These are phyloP conservation scores for Leptopilina clavipes DNA, from an alignment of 1,140 invertebrate genomes.

Conservation along the genomic window DNA sequence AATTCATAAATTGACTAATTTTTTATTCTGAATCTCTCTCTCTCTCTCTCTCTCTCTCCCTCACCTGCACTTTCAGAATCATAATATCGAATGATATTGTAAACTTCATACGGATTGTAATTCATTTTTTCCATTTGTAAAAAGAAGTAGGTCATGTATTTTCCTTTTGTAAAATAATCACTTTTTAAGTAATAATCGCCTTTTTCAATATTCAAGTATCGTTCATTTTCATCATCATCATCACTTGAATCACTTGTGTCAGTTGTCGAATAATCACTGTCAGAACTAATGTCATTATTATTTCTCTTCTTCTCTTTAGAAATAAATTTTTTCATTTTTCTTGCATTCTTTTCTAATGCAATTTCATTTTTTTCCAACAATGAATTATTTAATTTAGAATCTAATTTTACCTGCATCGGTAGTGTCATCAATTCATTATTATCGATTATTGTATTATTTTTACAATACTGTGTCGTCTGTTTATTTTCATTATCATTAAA, in stretches of 20 bases:
- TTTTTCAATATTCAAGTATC: slow-evolving; percentile 51
- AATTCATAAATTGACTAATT: not conserved
- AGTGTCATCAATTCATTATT: not conserved
- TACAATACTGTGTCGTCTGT: not conserved
- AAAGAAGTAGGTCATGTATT: slow-evolving; percentile 69
- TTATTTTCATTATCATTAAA: not conserved
- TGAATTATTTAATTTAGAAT: slow-evolving; percentile 14
- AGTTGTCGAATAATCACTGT: slow-evolving; percentile 66
- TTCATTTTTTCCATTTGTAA: slow-evolving; percentile 68
- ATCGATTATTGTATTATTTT: slow-evolving; percentile 8
- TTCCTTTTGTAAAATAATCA: slow-evolving; percentile 69
- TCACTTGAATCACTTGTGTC: slow-evolving; percentile 61
- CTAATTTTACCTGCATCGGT: not conserved
- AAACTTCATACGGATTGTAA: slow-evolving; percentile 66
- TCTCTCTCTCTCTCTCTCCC: not conserved
- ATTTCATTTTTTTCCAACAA: not conserved
- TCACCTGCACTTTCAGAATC: slow-evolving; percentile 42
- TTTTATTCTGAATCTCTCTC: not conserved
- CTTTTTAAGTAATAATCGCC: slow-evolving; percentile 57
- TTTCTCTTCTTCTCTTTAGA: slow-evolving; percentile 49
- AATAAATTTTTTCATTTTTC: slow-evolving; percentile 52
- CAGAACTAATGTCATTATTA: slow-evolving; percentile 59
- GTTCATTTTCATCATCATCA: slow-evolving; percentile 59
- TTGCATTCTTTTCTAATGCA: not conserved
- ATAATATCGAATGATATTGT: slow-evolving; percentile 66